Conservation (phyloP, 2,888 invertebrate genomes). For the Tinea semifulvella region DNA sequence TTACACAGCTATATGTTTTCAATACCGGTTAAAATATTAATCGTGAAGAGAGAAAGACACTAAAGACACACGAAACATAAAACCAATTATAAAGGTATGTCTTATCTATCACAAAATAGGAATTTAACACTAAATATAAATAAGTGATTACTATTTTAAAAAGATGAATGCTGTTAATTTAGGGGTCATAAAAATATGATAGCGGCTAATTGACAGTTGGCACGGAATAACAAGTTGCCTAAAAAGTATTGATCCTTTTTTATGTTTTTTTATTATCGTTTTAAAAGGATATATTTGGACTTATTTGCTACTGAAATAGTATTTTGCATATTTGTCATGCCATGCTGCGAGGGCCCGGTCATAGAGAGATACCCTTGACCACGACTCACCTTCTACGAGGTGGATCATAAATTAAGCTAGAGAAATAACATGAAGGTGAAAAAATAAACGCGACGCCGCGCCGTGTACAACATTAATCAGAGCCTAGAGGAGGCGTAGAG, state of each 20-base stretch:
- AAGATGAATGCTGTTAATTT: neutral
- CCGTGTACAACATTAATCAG: constrained; percentile 64
- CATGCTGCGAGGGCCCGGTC: neutral
- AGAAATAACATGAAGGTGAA: constrained; percentile 49
- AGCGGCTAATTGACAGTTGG: neutral
- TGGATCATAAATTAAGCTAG: constrained; percentile 54
- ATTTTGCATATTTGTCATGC: too few species aligned
- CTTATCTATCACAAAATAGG: too few species aligned
- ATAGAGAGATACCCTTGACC: constrained; percentile 10
- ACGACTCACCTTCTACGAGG: constrained; percentile 20
- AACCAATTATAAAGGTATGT: too few species aligned
- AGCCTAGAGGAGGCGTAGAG: constrained; percentile 61
- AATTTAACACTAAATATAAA: too few species aligned
- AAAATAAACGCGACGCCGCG: constrained; percentile 45
- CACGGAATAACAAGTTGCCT: neutral
- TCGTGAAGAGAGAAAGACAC: too few species aligned
- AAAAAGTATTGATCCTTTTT: neutral
- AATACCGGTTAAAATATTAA: too few species aligned
- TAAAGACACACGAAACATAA: too few species aligned
- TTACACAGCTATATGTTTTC: too few species aligned
- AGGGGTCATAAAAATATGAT: neutral
- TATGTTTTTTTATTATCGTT: too few species aligned
- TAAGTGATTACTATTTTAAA: neutral
- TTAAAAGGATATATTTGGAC: too few species aligned
- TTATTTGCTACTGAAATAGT: too few species aligned